phyloP scores from a whole-genome alignment of 2,888 invertebrate species.

The Limnephilus lunatus region DNA sequence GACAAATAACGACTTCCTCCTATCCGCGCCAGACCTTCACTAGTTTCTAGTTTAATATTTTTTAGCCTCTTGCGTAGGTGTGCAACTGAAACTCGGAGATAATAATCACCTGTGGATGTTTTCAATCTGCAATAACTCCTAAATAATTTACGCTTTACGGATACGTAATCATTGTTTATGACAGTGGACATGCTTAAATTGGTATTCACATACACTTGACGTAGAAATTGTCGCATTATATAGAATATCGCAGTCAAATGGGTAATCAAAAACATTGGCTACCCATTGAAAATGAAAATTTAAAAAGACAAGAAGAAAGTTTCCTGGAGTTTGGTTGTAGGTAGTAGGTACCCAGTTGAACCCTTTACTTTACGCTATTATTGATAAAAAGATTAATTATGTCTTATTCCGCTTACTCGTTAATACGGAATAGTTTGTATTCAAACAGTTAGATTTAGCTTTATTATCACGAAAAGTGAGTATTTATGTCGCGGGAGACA shows the following conservation, averaged over 20 bases:
- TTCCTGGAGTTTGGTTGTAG: no score
- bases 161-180: not conserved
- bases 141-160: not conserved
- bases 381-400: no score
- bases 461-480: no score
- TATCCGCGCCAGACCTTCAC: not conserved
- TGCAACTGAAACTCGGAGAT: not conserved
- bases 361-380: no score
- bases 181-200: not conserved
- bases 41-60: not conserved
- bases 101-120: not conserved
- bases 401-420: no score
- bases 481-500: no score
- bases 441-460: no score
- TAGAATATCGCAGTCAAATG: not conserved
- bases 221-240: not conserved
- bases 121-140: not conserved
- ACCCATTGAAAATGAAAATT: no score
- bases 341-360: no score
- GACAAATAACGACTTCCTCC: conserved; percentile 21
- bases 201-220: not conserved
- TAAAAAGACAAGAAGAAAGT: no score
- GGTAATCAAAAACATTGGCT: no score
- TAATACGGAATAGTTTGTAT: no score
- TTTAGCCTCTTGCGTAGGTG: not conserved